Evolutionary conservation across 2,113 vertebrate species (phyloP).

Genomic region (Heterochromis multidens): DNA sequence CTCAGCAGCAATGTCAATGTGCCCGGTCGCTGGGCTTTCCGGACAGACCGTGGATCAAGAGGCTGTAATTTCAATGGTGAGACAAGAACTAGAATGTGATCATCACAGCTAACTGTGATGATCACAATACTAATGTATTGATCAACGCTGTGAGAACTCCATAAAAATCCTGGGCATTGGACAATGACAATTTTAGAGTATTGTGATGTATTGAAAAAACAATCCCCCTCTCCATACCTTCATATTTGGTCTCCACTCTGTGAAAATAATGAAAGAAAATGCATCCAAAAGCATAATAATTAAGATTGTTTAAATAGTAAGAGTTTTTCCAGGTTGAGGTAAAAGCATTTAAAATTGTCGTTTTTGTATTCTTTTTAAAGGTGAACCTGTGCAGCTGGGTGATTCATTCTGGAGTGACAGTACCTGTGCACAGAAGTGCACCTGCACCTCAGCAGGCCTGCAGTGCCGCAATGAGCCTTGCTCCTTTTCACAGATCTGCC

Average conservation of each 20-base stretch:
- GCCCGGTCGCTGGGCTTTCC: constrained; percentile 56
- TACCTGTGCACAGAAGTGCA: constrained; percentile 53
- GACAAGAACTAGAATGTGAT: not conserved
- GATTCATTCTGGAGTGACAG: constrained; percentile 65
- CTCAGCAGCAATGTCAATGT: constrained; percentile 35
- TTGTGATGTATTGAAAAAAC: too few relatives aligned
- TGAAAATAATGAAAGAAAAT: not conserved
- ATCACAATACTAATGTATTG: not conserved
- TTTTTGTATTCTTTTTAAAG: constrained; percentile 25
- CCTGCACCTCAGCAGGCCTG: constrained; percentile 26
- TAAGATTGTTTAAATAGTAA: not conserved
- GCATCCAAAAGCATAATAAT: not conserved
- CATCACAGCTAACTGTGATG: too few relatives aligned
- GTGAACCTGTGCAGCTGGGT: constrained; percentile 9
- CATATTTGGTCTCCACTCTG: not conserved
- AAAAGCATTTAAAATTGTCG: not conserved
- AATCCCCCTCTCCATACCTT: not conserved
- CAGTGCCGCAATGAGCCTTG: constrained; percentile 44
- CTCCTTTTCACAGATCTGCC: constrained; percentile 54
- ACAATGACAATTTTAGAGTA: too few relatives aligned
- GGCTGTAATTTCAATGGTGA: constrained; percentile 37
- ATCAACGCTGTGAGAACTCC: not conserved
- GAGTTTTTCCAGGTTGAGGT: not conserved
- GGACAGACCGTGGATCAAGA: not conserved
- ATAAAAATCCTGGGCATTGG: too few relatives aligned